These are phyloP conservation scores for Zaprionus davidi DNA, from an alignment of 1,140 invertebrate species.

Conservation along the genomic window DNA sequence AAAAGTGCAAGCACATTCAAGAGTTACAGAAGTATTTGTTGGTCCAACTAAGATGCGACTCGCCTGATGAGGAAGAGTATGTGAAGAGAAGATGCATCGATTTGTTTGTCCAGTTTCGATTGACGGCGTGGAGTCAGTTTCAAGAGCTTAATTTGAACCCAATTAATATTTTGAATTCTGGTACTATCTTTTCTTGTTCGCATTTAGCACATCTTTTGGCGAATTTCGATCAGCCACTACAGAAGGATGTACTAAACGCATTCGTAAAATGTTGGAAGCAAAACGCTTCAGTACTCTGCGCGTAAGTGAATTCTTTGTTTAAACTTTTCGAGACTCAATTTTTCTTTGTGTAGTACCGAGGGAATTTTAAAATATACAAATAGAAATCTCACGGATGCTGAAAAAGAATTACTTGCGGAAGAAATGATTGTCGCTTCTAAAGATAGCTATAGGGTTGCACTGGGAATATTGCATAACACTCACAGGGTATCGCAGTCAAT, in stretches of 20 bases:
- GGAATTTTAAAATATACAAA: slow-evolving; percentile 41
- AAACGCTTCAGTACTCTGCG: not conserved
- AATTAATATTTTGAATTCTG: slow-evolving; percentile 38
- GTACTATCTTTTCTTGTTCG: slow-evolving; percentile 31
- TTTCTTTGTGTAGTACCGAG: not conserved
- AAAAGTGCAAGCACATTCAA: slow-evolving; percentile 5
- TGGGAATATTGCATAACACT: not conserved
- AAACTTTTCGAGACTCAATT: not conserved
- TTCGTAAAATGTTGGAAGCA: not conserved
- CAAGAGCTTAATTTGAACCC: slow-evolving; percentile 27
- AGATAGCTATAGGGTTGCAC: not conserved
- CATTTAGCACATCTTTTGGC: slow-evolving; percentile 16
- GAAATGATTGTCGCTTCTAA: slow-evolving; percentile 13
- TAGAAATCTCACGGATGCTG: not conserved
- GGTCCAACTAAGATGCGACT: slow-evolving; percentile 30
- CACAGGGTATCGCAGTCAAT: not conserved
- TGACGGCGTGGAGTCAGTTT: slow-evolving; percentile 32
- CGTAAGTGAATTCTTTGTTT: not conserved
- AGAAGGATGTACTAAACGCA: slow-evolving; percentile 16
- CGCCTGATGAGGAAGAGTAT: slow-evolving; percentile 44
- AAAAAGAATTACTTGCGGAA: slow-evolving; percentile 20
- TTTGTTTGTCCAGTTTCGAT: slow-evolving; percentile 19
- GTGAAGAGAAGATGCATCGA: slow-evolving; percentile 37
- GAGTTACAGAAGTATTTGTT: slow-evolving; percentile 40
- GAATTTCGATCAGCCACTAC: not conserved